A percentile compares a stretch with the other conserved stretches of the same genome.
These are phyloP conservation scores for Craterocephalus amniculus DNA, from an alignment of 2,797 vertebrate species.

Conservation along the genomic window DNA sequence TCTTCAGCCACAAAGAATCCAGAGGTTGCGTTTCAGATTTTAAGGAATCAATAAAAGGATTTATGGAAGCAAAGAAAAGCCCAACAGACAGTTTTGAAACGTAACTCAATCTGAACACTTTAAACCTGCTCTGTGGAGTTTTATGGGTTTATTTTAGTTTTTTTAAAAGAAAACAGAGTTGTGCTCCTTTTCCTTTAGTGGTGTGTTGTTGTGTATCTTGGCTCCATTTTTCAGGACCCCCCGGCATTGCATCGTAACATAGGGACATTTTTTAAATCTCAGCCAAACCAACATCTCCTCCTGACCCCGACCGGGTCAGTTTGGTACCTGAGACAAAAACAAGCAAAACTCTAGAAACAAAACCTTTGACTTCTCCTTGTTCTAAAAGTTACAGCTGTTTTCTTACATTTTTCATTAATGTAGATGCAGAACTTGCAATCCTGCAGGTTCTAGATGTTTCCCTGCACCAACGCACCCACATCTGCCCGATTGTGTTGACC, in stretches of 20 bases:
- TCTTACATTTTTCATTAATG: no score
- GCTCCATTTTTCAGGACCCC: background rate
- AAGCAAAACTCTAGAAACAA: background rate
- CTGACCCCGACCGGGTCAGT: background rate
- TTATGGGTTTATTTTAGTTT: background rate
- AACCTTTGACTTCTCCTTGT: no score
- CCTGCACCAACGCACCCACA: no score
- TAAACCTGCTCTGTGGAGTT: background rate
- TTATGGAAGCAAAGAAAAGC: slow-evolving; percentile 11
- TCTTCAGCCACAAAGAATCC: background rate
- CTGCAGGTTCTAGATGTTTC: no score
- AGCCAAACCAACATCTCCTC: background rate
- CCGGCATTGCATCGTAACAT: background rate
- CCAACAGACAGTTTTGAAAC: background rate
- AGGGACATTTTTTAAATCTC: background rate
- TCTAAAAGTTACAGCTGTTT: no score
- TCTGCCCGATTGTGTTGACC: no score
- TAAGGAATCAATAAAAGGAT: background rate
- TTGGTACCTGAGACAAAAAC: background rate
- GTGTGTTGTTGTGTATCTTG: background rate
- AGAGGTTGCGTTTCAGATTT: background rate
- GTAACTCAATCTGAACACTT: background rate
- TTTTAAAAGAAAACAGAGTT: background rate
- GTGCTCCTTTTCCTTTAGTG: background rate
- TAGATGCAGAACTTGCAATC: no score